These are phyloP conservation scores for Athene cunicularia DNA, from an alignment of 2,113 vertebrate genomes.

Conservation along the genomic window DNA sequence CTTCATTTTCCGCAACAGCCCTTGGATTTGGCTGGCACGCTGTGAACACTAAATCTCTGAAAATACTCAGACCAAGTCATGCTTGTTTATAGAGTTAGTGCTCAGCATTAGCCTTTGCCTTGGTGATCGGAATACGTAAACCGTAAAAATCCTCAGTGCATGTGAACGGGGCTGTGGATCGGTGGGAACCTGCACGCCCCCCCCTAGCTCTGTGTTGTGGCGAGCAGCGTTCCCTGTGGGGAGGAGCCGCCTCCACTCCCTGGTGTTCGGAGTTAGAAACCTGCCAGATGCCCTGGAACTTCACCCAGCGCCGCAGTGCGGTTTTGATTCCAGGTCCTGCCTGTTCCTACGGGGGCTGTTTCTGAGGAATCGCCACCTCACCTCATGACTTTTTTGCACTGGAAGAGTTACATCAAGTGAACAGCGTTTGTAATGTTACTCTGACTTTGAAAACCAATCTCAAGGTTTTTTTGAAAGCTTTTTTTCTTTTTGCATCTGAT, in stretches of 20 bases:
- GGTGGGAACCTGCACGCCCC: accelerated
- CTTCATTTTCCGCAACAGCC: not conserved
- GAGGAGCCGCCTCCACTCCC: not conserved
- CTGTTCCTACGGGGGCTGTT: not conserved
- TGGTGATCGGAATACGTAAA: accelerated
- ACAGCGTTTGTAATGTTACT: not conserved
- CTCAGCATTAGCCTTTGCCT: not conserved
- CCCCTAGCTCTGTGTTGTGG: not conserved
- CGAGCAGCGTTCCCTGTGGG: accelerated
- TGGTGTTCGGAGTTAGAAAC: accelerated
- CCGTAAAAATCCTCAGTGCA: accelerated
- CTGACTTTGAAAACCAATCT: not conserved
- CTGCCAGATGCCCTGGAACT: not conserved
- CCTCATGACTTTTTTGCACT: too few species aligned
- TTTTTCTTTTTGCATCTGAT: too few species aligned
- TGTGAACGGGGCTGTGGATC: not conserved
- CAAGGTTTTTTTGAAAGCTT: not conserved
- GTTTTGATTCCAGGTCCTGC: not conserved
- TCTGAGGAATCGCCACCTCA: not conserved
- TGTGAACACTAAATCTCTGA: not conserved
- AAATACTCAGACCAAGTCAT: accelerated
- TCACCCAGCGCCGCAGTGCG: accelerated
- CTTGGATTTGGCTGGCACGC: accelerated
- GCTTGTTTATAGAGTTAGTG: not conserved
- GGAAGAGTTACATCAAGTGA: not conserved